These are phyloP conservation scores for Adoxophyes honmai DNA, from an alignment of 1,140 invertebrate genomes.

Conservation along the genomic window DNA sequence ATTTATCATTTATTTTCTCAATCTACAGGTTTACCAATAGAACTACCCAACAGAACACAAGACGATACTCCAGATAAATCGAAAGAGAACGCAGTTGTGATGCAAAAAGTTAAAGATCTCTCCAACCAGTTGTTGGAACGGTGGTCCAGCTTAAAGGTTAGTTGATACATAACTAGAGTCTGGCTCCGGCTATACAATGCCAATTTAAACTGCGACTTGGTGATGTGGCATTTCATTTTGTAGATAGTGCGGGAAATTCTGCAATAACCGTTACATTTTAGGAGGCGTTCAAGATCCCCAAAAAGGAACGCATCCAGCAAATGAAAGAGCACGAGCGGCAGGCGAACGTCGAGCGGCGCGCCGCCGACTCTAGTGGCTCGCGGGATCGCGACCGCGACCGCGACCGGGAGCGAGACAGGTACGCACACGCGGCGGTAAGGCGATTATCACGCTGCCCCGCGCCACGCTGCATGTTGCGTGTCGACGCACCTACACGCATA, in stretches of 20 bases:
- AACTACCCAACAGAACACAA: slow-evolving; percentile 39
- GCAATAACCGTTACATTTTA: slow-evolving; percentile 32
- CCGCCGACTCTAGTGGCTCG: slow-evolving; percentile 61
- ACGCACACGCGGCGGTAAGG: slow-evolving; percentile 32
- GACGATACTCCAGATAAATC: slow-evolving; percentile 45
- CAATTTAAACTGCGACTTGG: no score
- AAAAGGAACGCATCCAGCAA: slow-evolving; percentile 94
- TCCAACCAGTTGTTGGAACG: slow-evolving; percentile 83
- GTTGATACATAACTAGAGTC: no score
- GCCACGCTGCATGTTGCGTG: no score
- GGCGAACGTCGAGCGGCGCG: slow-evolving; percentile 79
- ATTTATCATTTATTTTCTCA: no score
- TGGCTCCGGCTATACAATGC: no score
- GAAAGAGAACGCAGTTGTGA: slow-evolving; percentile 44
- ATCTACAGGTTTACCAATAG: slow-evolving; percentile 49
- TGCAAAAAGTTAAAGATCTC: slow-evolving; percentile 77
- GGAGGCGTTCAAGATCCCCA: slow-evolving; percentile 94
- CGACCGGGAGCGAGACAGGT: slow-evolving; percentile 35
- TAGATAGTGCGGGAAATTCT: no score
- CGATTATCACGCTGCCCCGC: no score
- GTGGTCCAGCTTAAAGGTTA: slow-evolving; percentile 90
- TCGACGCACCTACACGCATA: no score
- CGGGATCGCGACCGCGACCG: slow-evolving; percentile 42
- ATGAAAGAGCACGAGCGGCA: slow-evolving; percentile 96
- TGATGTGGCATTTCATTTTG: no score